A percentile compares a stretch with the other conserved stretches of the same genome.
These are phyloP conservation scores for Papilio machaon DNA, from an alignment of 1,140 invertebrate genomes.

Conservation along the genomic window DNA sequence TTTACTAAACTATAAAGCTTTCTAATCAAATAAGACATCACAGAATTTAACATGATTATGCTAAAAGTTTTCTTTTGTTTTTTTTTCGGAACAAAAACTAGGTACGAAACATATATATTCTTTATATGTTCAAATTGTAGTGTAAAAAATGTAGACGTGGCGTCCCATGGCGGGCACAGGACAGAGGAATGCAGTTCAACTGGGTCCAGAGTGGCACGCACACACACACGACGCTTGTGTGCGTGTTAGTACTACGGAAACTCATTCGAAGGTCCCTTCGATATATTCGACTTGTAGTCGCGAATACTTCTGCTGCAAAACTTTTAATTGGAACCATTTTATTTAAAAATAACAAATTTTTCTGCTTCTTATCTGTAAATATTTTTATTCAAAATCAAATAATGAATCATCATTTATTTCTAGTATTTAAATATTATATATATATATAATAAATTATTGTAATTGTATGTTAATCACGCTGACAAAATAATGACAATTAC, in stretches of 20 bases:
- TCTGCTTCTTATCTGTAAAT: not conserved
- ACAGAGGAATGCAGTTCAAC: slow-evolving; percentile 61
- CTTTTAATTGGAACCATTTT: not conserved
- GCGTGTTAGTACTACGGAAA: slow-evolving; percentile 21
- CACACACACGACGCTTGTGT: slow-evolving; percentile 43
- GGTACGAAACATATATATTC: not conserved
- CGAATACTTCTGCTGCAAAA: not conserved
- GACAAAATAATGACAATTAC: no score
- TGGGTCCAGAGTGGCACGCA: slow-evolving; percentile 49
- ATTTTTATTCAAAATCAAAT: no score
- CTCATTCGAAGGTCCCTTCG: not conserved
- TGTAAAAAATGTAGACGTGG: slow-evolving; percentile 11
- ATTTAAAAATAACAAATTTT: not conserved
- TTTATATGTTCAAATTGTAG: not conserved
- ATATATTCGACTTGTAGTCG: not conserved
- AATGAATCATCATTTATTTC: no score
- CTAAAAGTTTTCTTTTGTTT: no score
- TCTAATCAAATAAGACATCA: no score
- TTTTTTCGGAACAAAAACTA: not conserved
- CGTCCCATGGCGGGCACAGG: slow-evolving; percentile 33
- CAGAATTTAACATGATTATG: no score
- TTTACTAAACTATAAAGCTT: no score
- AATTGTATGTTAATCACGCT: no score
- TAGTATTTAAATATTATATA: no score
- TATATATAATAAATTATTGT: not conserved